phyloP scores from a whole-genome alignment of 1,140 invertebrate species.

The Trinorchestia longiramus region DNA sequence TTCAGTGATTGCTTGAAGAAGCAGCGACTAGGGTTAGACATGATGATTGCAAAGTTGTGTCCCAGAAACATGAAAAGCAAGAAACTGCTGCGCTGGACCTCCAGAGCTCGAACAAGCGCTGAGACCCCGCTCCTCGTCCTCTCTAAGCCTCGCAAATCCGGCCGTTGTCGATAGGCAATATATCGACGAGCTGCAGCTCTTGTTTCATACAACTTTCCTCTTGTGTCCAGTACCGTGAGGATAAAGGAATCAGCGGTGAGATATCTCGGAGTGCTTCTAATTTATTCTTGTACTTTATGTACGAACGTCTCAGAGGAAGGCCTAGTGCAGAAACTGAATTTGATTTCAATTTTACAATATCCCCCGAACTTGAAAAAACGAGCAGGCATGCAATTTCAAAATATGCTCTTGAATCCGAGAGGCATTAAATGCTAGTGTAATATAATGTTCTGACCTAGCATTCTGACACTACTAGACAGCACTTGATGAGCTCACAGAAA shows the following conservation, averaged over 20 bases:
- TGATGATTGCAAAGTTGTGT: not conserved
- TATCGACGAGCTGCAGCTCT: not conserved
- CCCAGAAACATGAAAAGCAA: not conserved
- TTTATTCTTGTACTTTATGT: not conserved
- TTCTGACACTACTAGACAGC: no score
- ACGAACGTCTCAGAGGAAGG: not conserved
- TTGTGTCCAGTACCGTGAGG: not conserved
- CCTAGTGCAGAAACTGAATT: not conserved
- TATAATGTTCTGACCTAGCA: not conserved
- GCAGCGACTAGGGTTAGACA: not conserved
- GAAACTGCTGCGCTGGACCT: not conserved
- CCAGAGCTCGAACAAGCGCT: not conserved
- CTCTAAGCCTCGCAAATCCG: not conserved
- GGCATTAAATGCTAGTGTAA: not conserved
- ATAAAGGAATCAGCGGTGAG: not conserved
- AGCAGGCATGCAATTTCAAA: not conserved
- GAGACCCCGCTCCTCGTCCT: not conserved
- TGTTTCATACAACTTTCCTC: not conserved
- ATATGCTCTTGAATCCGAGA: not conserved
- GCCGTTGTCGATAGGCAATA: not conserved
- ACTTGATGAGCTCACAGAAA: not conserved
- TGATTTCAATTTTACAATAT: not conserved
- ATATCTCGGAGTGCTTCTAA: not conserved
- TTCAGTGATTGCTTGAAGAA: not conserved
- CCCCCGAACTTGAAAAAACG: not conserved